Conservation (phyloP, 2,113 vertebrate genomes). For the Edolisoma coerulescens region DNA sequence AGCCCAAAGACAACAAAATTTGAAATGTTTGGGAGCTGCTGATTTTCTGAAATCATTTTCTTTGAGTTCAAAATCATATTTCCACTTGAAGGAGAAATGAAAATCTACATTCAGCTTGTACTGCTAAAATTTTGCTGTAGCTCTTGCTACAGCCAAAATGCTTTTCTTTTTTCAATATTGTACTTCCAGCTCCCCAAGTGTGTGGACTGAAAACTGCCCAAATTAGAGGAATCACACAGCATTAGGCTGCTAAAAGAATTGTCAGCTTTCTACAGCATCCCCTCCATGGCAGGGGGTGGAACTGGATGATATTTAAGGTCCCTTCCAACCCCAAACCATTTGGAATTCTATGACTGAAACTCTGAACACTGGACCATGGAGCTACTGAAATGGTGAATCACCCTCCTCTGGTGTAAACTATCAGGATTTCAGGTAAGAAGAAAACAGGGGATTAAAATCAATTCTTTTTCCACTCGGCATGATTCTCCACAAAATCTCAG, state of each 20-base stretch:
- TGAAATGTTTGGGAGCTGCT: neutral
- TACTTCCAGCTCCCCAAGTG: neutral
- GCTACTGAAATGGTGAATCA: neutral
- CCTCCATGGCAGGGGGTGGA: neutral
- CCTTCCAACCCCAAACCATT: neutral
- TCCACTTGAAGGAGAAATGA: neutral
- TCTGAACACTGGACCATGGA: neutral
- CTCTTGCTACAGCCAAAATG: neutral
- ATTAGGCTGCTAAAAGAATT: neutral
- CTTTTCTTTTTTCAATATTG: neutral
- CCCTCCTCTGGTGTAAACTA: neutral
- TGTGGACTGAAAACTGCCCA: neutral
- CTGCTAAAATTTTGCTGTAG: neutral
- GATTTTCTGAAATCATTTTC: neutral
- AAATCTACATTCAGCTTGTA: neutral
- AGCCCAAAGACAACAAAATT: neutral
- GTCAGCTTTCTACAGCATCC: neutral
- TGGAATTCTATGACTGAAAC: neutral
- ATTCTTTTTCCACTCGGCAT: neutral
- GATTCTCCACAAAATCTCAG: neutral
- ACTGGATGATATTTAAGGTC: neutral
- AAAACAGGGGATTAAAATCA: neutral
- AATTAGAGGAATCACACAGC: neutral
- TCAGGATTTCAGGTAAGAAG: neutral
- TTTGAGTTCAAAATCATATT: neutral